phyloP scores from a whole-genome alignment of 2,113 vertebrate genomes.

The Chlamydotis undulata region DNA sequence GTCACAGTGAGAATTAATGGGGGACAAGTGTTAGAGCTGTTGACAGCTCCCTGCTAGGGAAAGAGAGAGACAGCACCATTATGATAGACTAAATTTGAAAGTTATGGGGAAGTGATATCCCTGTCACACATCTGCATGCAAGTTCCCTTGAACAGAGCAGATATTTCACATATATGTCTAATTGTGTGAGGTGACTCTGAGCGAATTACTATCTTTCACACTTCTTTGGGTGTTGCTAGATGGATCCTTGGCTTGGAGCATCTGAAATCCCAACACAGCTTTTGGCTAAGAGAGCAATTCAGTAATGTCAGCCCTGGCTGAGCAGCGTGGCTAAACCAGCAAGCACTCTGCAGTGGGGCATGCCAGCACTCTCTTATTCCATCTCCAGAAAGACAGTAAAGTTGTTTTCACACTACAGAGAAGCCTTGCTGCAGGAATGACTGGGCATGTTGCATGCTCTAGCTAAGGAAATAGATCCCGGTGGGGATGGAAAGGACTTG shows the following conservation, averaged over 20 bases:
- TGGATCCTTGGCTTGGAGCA: not conserved
- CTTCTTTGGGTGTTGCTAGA: not conserved
- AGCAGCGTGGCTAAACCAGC: not conserved
- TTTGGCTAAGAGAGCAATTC: not conserved
- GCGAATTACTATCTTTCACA: not conserved
- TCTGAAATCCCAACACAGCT: not conserved
- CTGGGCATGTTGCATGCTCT: not conserved
- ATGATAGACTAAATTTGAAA: not conserved
- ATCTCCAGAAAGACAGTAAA: not conserved
- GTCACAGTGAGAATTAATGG: not conserved
- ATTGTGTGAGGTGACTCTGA: not conserved
- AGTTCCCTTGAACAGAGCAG: accelerated
- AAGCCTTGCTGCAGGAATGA: not conserved
- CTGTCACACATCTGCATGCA: not conserved
- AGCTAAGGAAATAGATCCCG: not conserved
- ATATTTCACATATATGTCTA: not conserved
- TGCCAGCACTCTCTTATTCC: not conserved
- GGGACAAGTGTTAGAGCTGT: not conserved
- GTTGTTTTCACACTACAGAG: not conserved
- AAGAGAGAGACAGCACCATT: not conserved
- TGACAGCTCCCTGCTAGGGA: not conserved
- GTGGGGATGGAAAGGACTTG: not conserved
- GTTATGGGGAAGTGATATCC: not conserved
- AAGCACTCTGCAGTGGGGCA: not conserved
- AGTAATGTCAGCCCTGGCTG: not conserved